These are phyloP conservation scores for Agapetus fuscipes DNA, from an alignment of 2,888 invertebrate genomes.

Conservation along the genomic window DNA sequence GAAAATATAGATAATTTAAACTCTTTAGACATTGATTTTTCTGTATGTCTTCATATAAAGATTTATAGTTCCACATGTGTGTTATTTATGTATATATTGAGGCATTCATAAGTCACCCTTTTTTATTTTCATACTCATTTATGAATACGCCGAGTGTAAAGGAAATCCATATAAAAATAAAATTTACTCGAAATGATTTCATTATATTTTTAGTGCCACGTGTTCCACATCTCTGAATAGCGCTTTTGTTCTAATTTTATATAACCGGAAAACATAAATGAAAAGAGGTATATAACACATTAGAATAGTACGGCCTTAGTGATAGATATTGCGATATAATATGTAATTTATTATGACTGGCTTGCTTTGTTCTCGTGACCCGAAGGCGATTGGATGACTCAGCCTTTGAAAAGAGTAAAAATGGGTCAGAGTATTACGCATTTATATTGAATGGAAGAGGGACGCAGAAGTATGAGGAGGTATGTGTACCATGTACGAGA, in stretches of 20 bases:
- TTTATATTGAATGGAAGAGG: slow-evolving; percentile 14
- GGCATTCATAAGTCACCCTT: too few species aligned
- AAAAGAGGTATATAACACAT: slow-evolving; percentile 8
- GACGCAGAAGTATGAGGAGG: slow-evolving; percentile 11
- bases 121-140: too few species aligned
- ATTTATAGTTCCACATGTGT: too few species aligned
- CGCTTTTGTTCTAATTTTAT: slow-evolving; percentile 12
- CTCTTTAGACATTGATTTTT: too few species aligned
- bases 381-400: slow-evolving; percentile 16
- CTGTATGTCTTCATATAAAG: too few species aligned
- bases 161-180: slow-evolving; percentile 8
- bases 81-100: too few species aligned
- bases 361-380: slow-evolving; percentile 20
- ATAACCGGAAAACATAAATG: slow-evolving; percentile 11
- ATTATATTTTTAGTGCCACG: slow-evolving; percentile 11
- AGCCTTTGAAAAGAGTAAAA: slow-evolving; percentile 18
- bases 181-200: slow-evolving; percentile 3
- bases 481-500: not conserved
- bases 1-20: too few species aligned
- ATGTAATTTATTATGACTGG: too few species aligned
- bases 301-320: too few species aligned
- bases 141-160: too few species aligned
- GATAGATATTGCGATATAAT: too few species aligned
- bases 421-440: slow-evolving; percentile 21
- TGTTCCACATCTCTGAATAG: slow-evolving; percentile 10